Evolutionary conservation across 2,797 vertebrate species (phyloP).

Genomic region (Florisuga fusca): DNA sequence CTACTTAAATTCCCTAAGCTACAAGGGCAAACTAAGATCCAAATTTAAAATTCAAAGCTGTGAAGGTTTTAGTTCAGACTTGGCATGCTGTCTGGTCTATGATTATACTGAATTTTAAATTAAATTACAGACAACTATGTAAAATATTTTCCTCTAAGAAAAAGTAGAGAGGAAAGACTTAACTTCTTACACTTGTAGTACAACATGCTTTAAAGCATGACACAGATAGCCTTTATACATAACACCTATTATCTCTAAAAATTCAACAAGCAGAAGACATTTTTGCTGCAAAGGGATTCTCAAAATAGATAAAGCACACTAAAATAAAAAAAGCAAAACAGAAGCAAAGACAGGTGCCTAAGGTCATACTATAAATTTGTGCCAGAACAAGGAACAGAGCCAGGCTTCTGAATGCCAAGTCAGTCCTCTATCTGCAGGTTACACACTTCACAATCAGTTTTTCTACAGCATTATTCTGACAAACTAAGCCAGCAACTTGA

Average conservation of each 20-base stretch:
- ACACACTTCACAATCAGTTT: neutral
- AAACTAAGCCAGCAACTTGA: neutral
- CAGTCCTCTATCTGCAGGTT: neutral
- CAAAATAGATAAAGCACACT: neutral
- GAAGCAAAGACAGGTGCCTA: neutral
- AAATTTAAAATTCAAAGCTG: constrained; percentile 30
- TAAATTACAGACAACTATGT: neutral
- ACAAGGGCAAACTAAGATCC: neutral
- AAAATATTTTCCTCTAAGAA: neutral
- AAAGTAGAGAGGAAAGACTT: neutral
- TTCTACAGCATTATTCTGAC: neutral
- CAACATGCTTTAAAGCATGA: neutral
- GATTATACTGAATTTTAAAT: constrained; percentile 14
- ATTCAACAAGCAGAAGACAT: neutral
- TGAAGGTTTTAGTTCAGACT: neutral
- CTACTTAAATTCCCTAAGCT: neutral
- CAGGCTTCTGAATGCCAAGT: neutral
- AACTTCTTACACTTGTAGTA: neutral
- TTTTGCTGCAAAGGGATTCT: neutral
- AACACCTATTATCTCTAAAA: neutral
- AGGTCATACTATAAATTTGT: neutral
- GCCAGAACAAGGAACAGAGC: neutral
- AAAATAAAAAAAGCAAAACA: neutral
- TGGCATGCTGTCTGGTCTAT: neutral
- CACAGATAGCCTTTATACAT: neutral